Evolutionary conservation across 2,113 vertebrate species (phyloP), one percentile per base, ranked within the genome.

Genomic region (Hystrix cristata): DNA sequence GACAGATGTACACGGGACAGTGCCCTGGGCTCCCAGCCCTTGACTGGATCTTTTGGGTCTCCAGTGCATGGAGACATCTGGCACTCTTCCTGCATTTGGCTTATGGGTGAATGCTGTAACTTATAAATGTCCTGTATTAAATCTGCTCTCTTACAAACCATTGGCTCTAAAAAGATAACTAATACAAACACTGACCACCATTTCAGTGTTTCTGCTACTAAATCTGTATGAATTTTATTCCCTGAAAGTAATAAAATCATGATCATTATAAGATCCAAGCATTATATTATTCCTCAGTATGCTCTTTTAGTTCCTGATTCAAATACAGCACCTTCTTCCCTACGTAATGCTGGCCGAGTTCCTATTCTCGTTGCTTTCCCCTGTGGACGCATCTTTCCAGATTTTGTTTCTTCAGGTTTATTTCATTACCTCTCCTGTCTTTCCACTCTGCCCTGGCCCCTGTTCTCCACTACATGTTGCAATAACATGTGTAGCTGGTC

Each of bases 211-310:
- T 43, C n/a, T 53, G 72, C 81, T 62, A 60, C n/a, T 38, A 90
- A 81, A 92, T 51, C 4, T 83, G 19, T 53, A 71, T 46, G 31
- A 21, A 93, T 84, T 96, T 60, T 64, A 76, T 79, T 84, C 93
- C n/a, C 43, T 5, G 48, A 67, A 8, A 31, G 13, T 6, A 34
- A 25, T 34, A 64, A 71, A 11, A 79, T 67, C 29, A 69, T 10
- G 15, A 34, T 71, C 27, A 60, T 10, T 69, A 7, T 64, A 76
- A 87, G 64, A 71, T 23, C 10, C 21, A 72, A 53, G 38, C 65
- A 57, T 57, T 34, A 3, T 59, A 29, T 31, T 48, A 85, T 71
- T 34, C 31, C n/a, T 76, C 29, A 34, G 7, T 31, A n/a, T 87
- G 34, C 31, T 48, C 27, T 46, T 67, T 31, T 16, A 62, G 95